These are phyloP conservation scores for Polypedilum vanderplanki DNA, from an alignment of 1,140 invertebrate species.

Conservation along the genomic window DNA sequence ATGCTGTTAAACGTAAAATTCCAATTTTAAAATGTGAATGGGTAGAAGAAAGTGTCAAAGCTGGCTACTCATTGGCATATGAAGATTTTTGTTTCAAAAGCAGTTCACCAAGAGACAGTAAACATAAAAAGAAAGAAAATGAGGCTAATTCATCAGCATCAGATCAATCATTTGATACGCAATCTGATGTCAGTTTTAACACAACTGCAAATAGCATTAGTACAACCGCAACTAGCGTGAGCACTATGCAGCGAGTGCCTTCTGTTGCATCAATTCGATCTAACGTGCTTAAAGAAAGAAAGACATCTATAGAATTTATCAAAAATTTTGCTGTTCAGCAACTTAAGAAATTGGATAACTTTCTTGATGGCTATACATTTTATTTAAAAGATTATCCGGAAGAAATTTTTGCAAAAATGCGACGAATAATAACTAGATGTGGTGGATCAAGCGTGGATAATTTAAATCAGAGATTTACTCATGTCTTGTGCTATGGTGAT, in stretches of 20 bases:
- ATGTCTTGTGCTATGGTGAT: background rate
- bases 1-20: background rate
- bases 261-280: no score
- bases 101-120: background rate
- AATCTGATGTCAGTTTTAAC: background rate
- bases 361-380: background rate
- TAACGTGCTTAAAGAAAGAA: no score
- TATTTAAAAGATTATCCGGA: background rate
- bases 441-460: background rate
- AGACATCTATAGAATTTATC: no score
- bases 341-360: background rate
- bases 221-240: no score
- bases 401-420: background rate
- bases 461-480: background rate
- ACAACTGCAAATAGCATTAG: background rate
- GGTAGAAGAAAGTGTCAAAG: background rate
- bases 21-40: background rate
- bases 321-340: no score
- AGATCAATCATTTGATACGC: background rate
- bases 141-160: background rate
- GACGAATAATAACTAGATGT: background rate
- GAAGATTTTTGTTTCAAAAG: background rate
- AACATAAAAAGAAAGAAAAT: background rate
- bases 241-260: no score
- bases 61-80: background rate